A percentile compares a stretch with the other conserved stretches of the same genome.
These are phyloP conservation scores for Phyllopteryx taeniolatus DNA, from an alignment of 2,113 vertebrate genomes.

Conservation along the genomic window DNA sequence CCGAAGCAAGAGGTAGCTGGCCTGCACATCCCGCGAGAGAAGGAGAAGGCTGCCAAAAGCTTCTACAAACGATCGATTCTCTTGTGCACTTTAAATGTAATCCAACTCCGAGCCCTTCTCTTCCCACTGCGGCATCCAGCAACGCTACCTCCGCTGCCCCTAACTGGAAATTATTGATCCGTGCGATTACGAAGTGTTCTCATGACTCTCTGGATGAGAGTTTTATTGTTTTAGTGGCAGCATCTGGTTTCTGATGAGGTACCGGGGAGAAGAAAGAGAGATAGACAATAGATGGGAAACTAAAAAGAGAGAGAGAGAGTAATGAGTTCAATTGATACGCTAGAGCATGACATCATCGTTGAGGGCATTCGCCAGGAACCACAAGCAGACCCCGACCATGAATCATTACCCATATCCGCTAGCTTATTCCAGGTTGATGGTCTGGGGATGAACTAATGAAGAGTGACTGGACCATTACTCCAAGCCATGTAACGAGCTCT, in stretches of 20 bases:
- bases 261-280: constrained; percentile 20
- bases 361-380: constrained; percentile 60
- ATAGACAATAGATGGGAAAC: constrained; percentile 31
- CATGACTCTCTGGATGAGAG: constrained; percentile 53
- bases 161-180: constrained; percentile 68
- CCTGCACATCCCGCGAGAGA: constrained; percentile 39
- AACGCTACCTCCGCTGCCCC: constrained; percentile 41
- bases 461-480: not conserved
- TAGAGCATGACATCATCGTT: constrained; percentile 67
- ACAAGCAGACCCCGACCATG: constrained; percentile 51
- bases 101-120: constrained; percentile 55
- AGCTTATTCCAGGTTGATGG: constrained; percentile 44
- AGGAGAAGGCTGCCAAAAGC: constrained; percentile 36
- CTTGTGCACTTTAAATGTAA: constrained; percentile 70
- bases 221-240: constrained; percentile 65
- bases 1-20: not conserved
- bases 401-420: constrained; percentile 63
- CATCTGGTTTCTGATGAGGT: constrained; percentile 65
- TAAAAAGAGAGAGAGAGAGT: constrained; percentile 30
- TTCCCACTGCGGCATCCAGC: constrained; percentile 32
- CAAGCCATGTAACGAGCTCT: not conserved
- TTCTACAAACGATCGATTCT: constrained; percentile 62
- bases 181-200: constrained; percentile 68
- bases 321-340: constrained; percentile 61
- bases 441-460: constrained; percentile 16